Evolutionary conservation across 2,113 vertebrate species (phyloP), one percentile per base, ranked within the genome.

Genomic region (Myotis brandtii): DNA sequence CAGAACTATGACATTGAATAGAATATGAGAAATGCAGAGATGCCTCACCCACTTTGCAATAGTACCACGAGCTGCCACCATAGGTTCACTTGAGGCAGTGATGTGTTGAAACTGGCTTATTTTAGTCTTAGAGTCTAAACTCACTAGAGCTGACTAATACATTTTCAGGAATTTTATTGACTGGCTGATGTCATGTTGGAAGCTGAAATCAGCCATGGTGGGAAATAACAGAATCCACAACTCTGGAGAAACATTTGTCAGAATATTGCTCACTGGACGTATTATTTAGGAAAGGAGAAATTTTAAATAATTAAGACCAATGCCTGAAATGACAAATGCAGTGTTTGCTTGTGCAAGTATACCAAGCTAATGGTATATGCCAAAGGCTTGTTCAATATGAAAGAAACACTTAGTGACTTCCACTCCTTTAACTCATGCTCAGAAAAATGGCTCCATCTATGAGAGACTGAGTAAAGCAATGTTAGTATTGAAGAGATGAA

Each of bases 141-240:
- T 89, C 27, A 75, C 52, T 32, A 75, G 18, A 50, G 8, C 2
- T 8, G 32, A 48, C 6, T 72, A 70, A 46, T 79, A 50, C 2
- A 72, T 96, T 52, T 92, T 86, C 20, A 89, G 18, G 6, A 86
- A 17, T 82, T 79, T 54, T 84, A 7, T 87, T 81, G 82, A 32
- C 12, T 77, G 17, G 12, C 82, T 67, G 40, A 73, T 75, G 3
- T 48, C 59, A 90, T 54, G 3, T 40, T 70, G 23, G n/a, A 95
- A 86, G 4, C 14, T 73, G 27, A 85, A 89, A 54, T 79, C 23
- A 62, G 10, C 37, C 59, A 77, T 52, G 46, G 25, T 67, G 25
- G 30, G 23, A 92, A 87, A 77, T 59, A 8, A 27, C 59, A 30
- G 21, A 76, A 76, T 87, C 27, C n/a, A 84, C 4, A 75, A 56